Evolutionary conservation across 1,140 invertebrate genomes (phyloP).

Genomic region (Caenorhabditis inopinata): DNA sequence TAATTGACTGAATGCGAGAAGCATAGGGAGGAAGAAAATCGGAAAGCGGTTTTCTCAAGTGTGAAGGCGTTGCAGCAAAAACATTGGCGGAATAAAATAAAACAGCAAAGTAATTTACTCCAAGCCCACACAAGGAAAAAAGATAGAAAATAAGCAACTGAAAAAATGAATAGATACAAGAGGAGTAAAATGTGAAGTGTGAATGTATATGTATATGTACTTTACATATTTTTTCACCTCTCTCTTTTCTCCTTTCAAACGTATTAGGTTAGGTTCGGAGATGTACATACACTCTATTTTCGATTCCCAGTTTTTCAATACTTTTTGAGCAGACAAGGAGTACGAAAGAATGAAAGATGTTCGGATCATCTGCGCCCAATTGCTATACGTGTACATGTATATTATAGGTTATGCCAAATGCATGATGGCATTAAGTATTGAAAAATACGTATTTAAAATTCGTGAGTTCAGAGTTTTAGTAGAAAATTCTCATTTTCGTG

Average conservation of each 20-base stretch:
- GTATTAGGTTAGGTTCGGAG: conserved; percentile 24
- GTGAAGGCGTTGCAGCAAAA: conserved; percentile 24
- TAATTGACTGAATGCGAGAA: conserved; percentile 30
- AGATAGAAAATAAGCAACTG: neutral
- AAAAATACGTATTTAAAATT: conserved; percentile 8
- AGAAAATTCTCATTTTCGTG: too few relatives aligned
- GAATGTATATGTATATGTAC: conserved; percentile 8
- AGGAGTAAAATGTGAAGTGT: conserved; percentile 24
- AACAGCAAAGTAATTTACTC: neutral
- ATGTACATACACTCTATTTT: neutral
- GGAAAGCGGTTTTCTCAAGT: conserved; percentile 21
- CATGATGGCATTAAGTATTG: neutral
- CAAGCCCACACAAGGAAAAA: neutral
- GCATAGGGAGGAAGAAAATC: neutral
- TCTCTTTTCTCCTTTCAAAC: conserved; percentile 8
- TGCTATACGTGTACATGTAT: neutral
- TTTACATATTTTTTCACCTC: conserved; percentile 23
- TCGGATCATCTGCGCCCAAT: neutral
- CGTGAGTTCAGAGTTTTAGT: neutral
- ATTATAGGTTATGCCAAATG: neutral
- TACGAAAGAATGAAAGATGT: neutral
- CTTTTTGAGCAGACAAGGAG: neutral
- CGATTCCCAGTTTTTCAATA: neutral
- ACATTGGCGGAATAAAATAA: conserved; percentile 28
- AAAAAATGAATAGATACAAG: neutral